Evolutionary conservation across 2,113 vertebrate species (phyloP).

Genomic region (Nycticebus coucang): DNA sequence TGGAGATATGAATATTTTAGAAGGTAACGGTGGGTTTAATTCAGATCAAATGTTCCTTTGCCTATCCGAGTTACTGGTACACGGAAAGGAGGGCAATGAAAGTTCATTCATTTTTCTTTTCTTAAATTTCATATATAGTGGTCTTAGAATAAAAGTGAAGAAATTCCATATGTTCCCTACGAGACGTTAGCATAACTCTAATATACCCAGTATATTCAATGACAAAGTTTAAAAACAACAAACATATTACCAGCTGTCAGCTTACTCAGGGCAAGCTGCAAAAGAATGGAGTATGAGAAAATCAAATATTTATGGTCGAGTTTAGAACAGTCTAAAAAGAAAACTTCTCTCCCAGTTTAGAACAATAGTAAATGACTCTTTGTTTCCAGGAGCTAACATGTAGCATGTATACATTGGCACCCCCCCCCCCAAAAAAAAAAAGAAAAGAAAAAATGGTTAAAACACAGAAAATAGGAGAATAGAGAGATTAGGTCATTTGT

Average conservation of each 20-base stretch:
- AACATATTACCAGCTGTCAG: neutral
- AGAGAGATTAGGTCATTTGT: neutral
- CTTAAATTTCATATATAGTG: conserved; percentile 7
- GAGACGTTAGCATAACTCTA: neutral
- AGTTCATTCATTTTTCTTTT: conserved; percentile 8
- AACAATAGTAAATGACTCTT: neutral
- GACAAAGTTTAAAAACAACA: neutral
- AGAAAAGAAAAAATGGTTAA: neutral
- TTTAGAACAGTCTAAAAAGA: neutral
- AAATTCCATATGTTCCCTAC: neutral
- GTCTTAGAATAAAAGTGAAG: conserved; percentile 17
- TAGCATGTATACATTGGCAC: neutral
- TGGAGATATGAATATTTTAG: conserved; percentile 37
- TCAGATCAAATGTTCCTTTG: neutral
- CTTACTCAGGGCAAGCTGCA: neutral
- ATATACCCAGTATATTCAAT: neutral
- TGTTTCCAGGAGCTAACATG: neutral
- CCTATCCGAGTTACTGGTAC: neutral
- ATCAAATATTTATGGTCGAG: neutral
- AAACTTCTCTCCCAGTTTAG: neutral
- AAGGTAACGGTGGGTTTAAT: conserved; percentile 18
- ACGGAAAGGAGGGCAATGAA: neutral
- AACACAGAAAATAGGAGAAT: neutral
- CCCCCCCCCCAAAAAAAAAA: too few species aligned
- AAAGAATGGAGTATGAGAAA: neutral